A percentile compares a stretch with the other conserved stretches of the same genome.
Conservation (phyloP, 1,140 invertebrate genomes). For the Magallana angulata region DNA sequence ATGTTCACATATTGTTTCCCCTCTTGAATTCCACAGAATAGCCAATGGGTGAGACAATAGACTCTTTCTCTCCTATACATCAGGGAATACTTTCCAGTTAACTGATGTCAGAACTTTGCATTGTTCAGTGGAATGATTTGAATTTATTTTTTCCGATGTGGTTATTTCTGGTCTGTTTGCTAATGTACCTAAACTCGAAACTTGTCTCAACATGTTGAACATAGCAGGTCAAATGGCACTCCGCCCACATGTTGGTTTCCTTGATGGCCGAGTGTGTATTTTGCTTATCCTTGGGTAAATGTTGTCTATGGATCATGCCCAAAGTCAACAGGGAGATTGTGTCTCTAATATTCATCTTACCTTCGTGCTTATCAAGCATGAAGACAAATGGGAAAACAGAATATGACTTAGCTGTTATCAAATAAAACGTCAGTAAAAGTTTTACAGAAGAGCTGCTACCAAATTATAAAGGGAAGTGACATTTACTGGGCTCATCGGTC, state of each 20-base stretch:
- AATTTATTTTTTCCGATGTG: conserved; percentile 12
- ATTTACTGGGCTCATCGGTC: conserved; percentile 6
- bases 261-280: conserved; percentile 22
- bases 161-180: conserved; percentile 19
- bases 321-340: conserved; percentile 33
- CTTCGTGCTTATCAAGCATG: conserved; percentile 21
- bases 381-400: conserved; percentile 33
- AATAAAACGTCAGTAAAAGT: conserved; percentile 22
- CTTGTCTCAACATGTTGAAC: conserved; percentile 11
- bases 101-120: not conserved
- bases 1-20: not conserved
- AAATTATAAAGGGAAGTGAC: conserved; percentile 13
- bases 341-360: conserved; percentile 36
- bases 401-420: conserved; percentile 36
- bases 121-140: not conserved
- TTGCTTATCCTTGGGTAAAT: conserved; percentile 33
- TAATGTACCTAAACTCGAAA: not conserved
- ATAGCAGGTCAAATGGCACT: conserved; percentile 26
- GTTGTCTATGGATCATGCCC: conserved; percentile 25
- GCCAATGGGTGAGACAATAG: too few relatives aligned
- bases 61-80: not conserved
- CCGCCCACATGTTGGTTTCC: conserved; percentile 9
- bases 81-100: not conserved
- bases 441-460: conserved; percentile 19
- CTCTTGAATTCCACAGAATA: too few relatives aligned